Evolutionary conservation across 2,888 invertebrate species (phyloP).

Genomic region (Arctia plantaginis): DNA sequence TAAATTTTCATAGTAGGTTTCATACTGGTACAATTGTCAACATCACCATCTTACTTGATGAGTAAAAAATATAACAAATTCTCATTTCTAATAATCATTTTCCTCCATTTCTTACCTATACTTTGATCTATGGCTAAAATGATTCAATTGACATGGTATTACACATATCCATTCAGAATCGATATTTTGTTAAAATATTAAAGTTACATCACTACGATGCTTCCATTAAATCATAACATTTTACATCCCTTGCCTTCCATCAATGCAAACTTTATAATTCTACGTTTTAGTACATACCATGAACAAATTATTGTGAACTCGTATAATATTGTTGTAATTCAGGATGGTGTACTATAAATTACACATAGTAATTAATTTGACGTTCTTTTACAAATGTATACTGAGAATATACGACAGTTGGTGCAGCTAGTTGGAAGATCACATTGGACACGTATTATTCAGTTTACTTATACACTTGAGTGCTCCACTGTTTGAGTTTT

Average conservation of each 20-base stretch:
- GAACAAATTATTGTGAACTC: conserved; percentile 18
- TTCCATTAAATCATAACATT: conserved; percentile 1
- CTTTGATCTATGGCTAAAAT: neutral
- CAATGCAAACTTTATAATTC: neutral
- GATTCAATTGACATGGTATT: conserved; percentile 10
- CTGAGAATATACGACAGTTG: neutral
- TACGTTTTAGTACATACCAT: neutral
- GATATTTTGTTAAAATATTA: conserved; percentile 6
- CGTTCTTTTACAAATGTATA: neutral
- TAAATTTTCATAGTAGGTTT: no score
- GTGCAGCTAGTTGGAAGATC: neutral
- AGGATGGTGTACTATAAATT: neutral
- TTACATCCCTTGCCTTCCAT: conserved; percentile 12
- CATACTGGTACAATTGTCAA: neutral
- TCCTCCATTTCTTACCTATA: neutral
- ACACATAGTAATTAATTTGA: neutral
- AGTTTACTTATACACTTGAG: neutral
- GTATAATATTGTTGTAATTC: neutral
- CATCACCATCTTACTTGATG: no score
- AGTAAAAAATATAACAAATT: neutral
- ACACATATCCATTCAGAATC: conserved; percentile 9
- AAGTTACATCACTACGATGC: neutral
- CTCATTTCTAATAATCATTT: neutral
- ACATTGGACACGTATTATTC: neutral
- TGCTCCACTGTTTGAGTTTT: neutral